These are phyloP conservation scores for Spinus pinus DNA, from an alignment of 2,797 vertebrate species.

Conservation along the genomic window DNA sequence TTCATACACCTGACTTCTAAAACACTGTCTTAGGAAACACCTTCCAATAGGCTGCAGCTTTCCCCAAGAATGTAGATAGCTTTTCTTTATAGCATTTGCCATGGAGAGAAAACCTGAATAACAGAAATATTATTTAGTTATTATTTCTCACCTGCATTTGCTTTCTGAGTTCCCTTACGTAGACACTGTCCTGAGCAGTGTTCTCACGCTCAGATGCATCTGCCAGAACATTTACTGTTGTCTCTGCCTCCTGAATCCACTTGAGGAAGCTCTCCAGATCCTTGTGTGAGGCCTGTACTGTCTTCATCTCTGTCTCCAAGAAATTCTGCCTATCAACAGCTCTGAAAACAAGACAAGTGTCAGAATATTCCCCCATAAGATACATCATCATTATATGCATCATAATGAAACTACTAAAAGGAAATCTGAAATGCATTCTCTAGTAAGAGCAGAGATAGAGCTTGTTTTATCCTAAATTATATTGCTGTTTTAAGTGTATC, in stretches of 20 bases:
- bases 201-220: slow-evolving; percentile 89
- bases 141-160: slow-evolving; percentile 86
- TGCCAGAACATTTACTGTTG: slow-evolving; percentile 86
- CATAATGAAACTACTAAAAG: not conserved
- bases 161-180: slow-evolving; percentile 80
- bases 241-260: slow-evolving; percentile 95
- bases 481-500: not conserved
- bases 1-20: not conserved
- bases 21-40: not conserved
- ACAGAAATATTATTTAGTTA: not conserved
- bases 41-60: not conserved
- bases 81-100: not conserved
- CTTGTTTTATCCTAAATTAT: not conserved
- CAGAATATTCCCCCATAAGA: not conserved
- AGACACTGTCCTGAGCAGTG: slow-evolving; percentile 81
- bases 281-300: slow-evolving; percentile 83
- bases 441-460: not conserved
- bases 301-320: slow-evolving; percentile 87
- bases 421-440: not conserved
- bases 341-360: slow-evolving; percentile 71
- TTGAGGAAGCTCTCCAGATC: slow-evolving; percentile 94
- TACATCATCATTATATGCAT: not conserved
- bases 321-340: slow-evolving; percentile 82
- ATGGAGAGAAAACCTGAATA: not conserved
- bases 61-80: not conserved